Evolutionary conservation across 2,797 vertebrate genomes (phyloP).

Genomic region (Sebastes hubbsi): DNA sequence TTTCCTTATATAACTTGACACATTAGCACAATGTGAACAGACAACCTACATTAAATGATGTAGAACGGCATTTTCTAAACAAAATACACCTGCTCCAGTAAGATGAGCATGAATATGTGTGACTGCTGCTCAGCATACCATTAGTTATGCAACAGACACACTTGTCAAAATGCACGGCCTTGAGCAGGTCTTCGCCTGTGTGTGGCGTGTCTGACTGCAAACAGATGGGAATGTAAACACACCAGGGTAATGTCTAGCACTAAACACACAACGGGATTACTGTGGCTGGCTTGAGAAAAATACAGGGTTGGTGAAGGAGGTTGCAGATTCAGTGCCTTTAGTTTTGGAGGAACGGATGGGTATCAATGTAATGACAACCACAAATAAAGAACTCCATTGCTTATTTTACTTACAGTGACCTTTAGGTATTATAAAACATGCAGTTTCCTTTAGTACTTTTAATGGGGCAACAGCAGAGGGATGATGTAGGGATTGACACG

Average conservation of each 20-base stretch:
- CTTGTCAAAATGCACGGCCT: constrained; percentile 49
- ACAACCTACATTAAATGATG: not conserved
- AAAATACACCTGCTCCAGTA: constrained; percentile 27
- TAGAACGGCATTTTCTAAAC: constrained; percentile 9
- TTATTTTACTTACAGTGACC: not conserved
- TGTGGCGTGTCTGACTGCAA: constrained; percentile 64
- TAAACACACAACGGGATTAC: constrained; percentile 55
- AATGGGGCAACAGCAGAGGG: not conserved
- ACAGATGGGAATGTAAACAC: constrained; percentile 73
- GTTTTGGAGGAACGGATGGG: constrained; percentile 11
- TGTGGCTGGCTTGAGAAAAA: constrained; percentile 45
- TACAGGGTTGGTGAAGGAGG: constrained; percentile 22
- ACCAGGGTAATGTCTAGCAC: constrained; percentile 30
- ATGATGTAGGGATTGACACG: not conserved
- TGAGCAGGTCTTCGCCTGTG: constrained; percentile 51
- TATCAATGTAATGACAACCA: constrained; percentile 24
- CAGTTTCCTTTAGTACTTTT: not conserved
- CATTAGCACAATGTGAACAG: not conserved
- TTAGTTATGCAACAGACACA: constrained; percentile 60
- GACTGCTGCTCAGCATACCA: constrained; percentile 4
- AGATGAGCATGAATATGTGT: constrained; percentile 21
- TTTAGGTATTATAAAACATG: not conserved
- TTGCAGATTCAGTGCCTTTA: constrained; percentile 24
- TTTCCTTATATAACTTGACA: not conserved
- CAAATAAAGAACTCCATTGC: not conserved